Percentiles rank a stretch among this genome's conserved stretches.
These are phyloP conservation scores for Narcine bancroftii DNA, from an alignment of 2,113 vertebrate genomes.

Conservation along the genomic window DNA sequence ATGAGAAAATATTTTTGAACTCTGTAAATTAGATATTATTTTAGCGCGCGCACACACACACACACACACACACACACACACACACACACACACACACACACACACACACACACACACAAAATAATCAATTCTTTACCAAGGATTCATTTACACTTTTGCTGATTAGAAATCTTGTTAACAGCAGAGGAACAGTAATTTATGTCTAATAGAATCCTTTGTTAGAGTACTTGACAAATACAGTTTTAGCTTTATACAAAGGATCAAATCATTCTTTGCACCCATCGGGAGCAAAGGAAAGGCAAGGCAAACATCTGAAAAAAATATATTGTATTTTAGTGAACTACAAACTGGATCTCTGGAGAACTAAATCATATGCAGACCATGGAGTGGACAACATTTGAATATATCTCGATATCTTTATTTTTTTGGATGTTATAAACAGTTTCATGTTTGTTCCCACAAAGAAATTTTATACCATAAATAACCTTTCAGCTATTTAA, in stretches of 20 bases:
- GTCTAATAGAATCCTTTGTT: neutral
- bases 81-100: too few relatives aligned
- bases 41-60: too few relatives aligned
- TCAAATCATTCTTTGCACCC: neutral
- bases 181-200: neutral
- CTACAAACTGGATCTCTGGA: neutral
- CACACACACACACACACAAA: too few relatives aligned
- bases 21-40: too few relatives aligned
- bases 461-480: neutral
- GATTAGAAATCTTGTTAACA: slow-evolving; percentile 19
- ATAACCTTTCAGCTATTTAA: neutral
- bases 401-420: neutral
- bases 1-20: too few relatives aligned
- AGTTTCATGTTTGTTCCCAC: neutral
- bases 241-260: neutral
- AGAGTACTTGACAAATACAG: neutral
- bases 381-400: neutral
- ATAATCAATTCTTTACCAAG: neutral
- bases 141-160: neutral
- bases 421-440: neutral
- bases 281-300: neutral
- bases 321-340: neutral
- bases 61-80: too few relatives aligned
- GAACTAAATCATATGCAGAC: neutral
- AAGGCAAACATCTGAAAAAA: neutral